These are phyloP conservation scores for Trematocara variabile DNA, from an alignment of 2,113 vertebrate genomes.

Conservation along the genomic window DNA sequence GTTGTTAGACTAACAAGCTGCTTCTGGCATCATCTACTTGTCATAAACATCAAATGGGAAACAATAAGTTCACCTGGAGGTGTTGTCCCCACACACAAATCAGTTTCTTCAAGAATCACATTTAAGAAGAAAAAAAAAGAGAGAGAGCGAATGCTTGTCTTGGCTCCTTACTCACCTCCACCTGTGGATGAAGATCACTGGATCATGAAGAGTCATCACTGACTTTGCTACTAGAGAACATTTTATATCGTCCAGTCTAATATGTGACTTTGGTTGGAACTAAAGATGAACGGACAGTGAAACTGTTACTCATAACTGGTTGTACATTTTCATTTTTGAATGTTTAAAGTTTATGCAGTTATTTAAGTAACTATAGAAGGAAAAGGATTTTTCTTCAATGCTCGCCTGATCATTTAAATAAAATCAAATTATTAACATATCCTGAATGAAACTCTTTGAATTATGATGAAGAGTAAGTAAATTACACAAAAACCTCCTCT, in stretches of 20 bases:
- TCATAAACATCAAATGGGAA: background rate
- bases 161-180: background rate
- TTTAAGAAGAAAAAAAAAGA: background rate
- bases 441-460: constrained; percentile 5
- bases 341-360: constrained; percentile 62
- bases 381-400: constrained; percentile 57
- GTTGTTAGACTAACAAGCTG: constrained; percentile 9
- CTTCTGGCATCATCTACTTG: constrained; percentile 22
- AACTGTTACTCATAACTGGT: constrained; percentile 46
- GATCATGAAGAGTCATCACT: background rate
- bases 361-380: constrained; percentile 72
- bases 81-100: background rate
- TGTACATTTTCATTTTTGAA: constrained; percentile 74
- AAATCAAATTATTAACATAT: constrained; percentile 65
- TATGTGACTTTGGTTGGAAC: constrained; percentile 31
- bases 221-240: constrained; percentile 31
- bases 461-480: background rate
- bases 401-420: constrained; percentile 75
- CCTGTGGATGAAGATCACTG: background rate
- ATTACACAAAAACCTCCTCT: background rate
- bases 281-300: constrained; percentile 29
- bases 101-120: background rate
- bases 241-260: constrained; percentile 28
- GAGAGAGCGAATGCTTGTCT: background rate
- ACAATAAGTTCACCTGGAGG: background rate